Conservation (phyloP, 2,113 vertebrate genomes). For the Chroicocephalus ridibundus region DNA sequence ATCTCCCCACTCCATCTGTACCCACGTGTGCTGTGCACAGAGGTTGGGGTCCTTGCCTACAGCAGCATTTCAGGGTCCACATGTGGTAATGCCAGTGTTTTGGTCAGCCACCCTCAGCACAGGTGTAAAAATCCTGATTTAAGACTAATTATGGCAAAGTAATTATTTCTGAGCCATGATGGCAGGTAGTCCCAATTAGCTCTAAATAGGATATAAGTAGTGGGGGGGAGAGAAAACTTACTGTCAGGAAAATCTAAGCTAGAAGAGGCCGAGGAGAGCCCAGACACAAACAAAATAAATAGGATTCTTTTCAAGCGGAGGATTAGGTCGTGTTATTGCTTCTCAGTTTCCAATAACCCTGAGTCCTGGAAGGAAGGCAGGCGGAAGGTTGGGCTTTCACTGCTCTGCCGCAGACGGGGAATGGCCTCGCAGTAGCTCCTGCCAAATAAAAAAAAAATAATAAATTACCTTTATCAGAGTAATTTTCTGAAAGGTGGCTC, state of each 20-base stretch:
- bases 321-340: neutral
- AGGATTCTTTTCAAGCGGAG: neutral
- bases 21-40: rapidly evolving
- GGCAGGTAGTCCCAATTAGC: constrained; percentile 11
- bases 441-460: neutral
- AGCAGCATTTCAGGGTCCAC: neutral
- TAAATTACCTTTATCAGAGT: neutral
- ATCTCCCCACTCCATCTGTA: neutral
- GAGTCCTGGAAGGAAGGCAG: neutral
- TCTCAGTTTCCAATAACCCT: neutral
- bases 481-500: neutral
- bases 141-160: constrained; percentile 18
- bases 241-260: neutral
- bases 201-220: constrained; percentile 1
- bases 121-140: constrained; percentile 24
- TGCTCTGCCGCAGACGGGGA: neutral
- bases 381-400: neutral
- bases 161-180: constrained; percentile 32
- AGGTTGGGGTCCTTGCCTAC: neutral
- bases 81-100: neutral
- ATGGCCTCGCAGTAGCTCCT: neutral
- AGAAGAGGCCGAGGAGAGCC: neutral
- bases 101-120: neutral
- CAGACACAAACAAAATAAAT: neutral
- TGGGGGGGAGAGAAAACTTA: neutral